phyloP scores from a whole-genome alignment of 1,140 invertebrate species.

The Caerostris darwini region DNA sequence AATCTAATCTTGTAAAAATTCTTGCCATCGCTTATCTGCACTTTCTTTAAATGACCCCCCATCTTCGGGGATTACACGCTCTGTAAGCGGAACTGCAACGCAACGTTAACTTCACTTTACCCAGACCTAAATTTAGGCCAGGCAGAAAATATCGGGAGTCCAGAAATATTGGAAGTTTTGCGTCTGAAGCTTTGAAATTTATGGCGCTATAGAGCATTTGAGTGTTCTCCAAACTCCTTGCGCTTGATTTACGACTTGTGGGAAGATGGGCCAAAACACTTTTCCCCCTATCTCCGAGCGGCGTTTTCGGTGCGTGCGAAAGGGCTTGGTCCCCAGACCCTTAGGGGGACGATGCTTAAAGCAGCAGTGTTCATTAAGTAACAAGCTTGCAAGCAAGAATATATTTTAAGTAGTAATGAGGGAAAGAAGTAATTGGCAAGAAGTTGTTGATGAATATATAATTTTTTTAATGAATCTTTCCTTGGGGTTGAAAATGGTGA shows the following conservation, averaged over 20 bases:
- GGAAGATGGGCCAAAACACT: slow-evolving; percentile 29
- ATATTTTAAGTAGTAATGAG: neutral
- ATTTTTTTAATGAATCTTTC: too few relatives aligned
- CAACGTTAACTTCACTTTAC: neutral
- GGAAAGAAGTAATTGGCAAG: neutral
- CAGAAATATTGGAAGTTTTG: slow-evolving; percentile 36
- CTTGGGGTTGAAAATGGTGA: too few relatives aligned
- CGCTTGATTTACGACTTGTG: slow-evolving; percentile 20
- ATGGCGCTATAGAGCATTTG: slow-evolving; percentile 6
- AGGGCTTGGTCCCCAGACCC: neutral
- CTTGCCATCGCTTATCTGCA: neutral
- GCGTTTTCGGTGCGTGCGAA: neutral
- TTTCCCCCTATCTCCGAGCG: slow-evolving; percentile 4
- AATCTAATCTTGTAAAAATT: neutral
- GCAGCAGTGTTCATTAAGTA: neutral
- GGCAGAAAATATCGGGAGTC: slow-evolving; percentile 28
- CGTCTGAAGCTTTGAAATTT: neutral
- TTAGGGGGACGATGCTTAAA: neutral
- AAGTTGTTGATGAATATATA: too few relatives aligned
- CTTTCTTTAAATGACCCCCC: neutral
- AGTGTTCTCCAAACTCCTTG: neutral
- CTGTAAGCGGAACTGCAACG: slow-evolving; percentile 4
- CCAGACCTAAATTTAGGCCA: neutral
- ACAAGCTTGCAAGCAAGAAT: neutral
- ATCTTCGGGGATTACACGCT: neutral